phyloP scores from a whole-genome alignment of 2,113 vertebrate species.

The Colaptes auratus region DNA sequence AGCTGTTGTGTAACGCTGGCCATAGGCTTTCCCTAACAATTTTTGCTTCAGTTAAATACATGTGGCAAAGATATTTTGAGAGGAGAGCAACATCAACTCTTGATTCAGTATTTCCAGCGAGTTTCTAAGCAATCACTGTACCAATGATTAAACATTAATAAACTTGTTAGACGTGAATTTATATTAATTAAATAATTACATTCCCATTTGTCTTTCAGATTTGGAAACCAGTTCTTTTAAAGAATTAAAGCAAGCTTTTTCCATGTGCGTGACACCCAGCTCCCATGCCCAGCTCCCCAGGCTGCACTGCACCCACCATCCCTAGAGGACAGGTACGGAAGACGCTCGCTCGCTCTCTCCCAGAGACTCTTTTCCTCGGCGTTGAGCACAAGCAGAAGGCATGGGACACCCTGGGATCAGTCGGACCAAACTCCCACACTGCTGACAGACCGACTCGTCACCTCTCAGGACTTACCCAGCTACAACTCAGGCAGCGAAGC shows the following conservation, averaged over 20 bases:
- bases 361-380: neutral
- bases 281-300: no score
- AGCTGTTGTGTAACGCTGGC: neutral
- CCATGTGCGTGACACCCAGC: accelerated
- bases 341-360: accelerated
- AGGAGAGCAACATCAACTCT: neutral
- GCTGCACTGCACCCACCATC: neutral
- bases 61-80: neutral
- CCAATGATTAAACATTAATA: neutral
- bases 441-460: accelerated
- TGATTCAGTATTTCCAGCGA: neutral
- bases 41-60: neutral
- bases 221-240: neutral
- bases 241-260: neutral
- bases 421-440: accelerated
- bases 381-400: neutral
- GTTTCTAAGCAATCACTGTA: neutral
- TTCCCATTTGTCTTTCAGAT: neutral
- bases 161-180: neutral
- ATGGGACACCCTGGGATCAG: no score
- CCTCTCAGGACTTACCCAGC: neutral
- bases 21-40: neutral
- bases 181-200: no score
- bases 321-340: accelerated
- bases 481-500: neutral